Base-by-base conservation (phyloP, 2,888 invertebrate species). In the Phymatocera aterrima region DNA sequence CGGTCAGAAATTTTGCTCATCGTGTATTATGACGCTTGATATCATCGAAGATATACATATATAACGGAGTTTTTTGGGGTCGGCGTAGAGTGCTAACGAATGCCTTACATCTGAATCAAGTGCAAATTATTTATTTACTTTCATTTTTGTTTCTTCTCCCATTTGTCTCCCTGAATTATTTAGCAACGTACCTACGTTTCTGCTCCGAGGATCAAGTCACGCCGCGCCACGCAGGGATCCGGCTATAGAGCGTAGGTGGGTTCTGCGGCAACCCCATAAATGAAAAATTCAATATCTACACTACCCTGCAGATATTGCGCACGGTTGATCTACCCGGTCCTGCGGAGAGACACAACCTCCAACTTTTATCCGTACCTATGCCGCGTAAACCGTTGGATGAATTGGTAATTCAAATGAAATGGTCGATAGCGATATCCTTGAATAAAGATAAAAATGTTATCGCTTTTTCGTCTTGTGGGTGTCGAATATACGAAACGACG, bases 261-360 rank as follows among this genome's bases (percentile, higher is more conserved):
- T 72, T 48, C 51, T 31, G 18, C 51, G 72, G 18, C 72, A 48
- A 54, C 54, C 78, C 40, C 70, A 24, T 54, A 40, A 51, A 78
- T 78, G 70, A 57, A 78, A 78, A 78, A 78, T 78, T 78, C 78
- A 78, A 78, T 78, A 68, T 57, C 65, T 34, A 78, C 77, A 24
- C 57, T 28, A 78, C 77, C 43, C 57, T 28, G 72, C 72, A 43
- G 72, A 72, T 72, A 72, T 72, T 51, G 72, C 72, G 6, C 51
- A 34, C 51, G 72, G 72, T 72, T 51, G 72, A 72, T 72, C 72
- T 68, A 68, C 28, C 68, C 46, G 24, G 8, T 24, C 68, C n/a
- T n/a, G n/a, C n/a, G n/a, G n/a, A n/a, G n/a, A 68, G 68, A 68
- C 24, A 21, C 43, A 68, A 68, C 24, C 43, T 46, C 46, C 6